Base-by-base conservation (phyloP, 1,140 invertebrate species). In the Drosophila nigrodunni region DNA sequence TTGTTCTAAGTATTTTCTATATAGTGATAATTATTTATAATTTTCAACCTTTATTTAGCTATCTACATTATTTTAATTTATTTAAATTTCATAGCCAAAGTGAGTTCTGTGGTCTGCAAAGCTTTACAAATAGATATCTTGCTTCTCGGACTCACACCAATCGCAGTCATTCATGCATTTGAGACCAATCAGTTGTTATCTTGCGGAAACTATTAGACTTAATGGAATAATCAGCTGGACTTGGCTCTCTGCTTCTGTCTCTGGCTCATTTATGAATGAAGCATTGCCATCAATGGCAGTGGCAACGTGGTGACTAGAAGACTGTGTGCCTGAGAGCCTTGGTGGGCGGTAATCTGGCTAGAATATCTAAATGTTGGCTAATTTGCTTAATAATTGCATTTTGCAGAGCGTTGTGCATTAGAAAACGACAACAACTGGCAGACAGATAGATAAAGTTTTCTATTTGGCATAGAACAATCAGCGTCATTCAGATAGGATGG, bases 381-480 rank as follows among this genome's bases (percentile, higher is more conserved):
- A 87, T 87, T 87, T 87, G 83, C 80, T 89, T 87, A 87, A 87
- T 87, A 87, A 87, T 89, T 87, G 85, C 77, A 80, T 88, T 87
- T 70, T 82, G 60, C 59, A 52, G 43, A 77, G 57, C 21, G 15
- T 18, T 64, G 30, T 58, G 69, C 73, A 80, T 88, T 87, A 82
- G 83, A 88, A 64, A 30, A 30, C 25, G 25, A 30, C 25, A 30
- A 39, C 55, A 71, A 58, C 57, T 73, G 62, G 18, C 67, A 71
- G 73, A 75, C 46, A 77, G 57, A 67, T 75, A 59, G 39, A 68
- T 70, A 74, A 21, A 70, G 82, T 74, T 74, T 83, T 80, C 77
- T 82, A 83, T 72, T 81, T 78, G 74, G 74, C 74, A 75, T 35
- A 58, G 73, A 87, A 87, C 83, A 87, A 87, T 87, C 83, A 89